Conservation (phyloP, 2,888 invertebrate genomes). For the Tipula lateralis region DNA sequence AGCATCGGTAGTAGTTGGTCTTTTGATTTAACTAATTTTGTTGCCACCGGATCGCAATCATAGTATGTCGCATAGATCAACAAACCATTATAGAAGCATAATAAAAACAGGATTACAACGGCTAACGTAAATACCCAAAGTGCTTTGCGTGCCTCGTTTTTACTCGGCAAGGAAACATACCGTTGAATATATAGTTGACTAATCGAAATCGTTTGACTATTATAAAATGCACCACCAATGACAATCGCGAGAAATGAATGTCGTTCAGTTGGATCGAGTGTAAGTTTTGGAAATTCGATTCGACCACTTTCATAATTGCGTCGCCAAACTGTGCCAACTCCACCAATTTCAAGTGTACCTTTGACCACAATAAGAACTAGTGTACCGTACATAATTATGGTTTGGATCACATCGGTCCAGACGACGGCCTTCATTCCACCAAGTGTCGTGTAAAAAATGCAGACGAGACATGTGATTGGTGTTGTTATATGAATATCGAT, state of each 20-base stretch:
- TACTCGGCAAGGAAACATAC: conserved; percentile 68
- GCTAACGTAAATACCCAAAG: conserved; percentile 63
- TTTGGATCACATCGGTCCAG: not conserved
- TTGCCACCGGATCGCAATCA: conserved; percentile 73
- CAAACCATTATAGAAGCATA: conserved; percentile 64
- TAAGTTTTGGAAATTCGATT: conserved; percentile 66
- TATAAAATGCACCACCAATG: conserved; percentile 41
- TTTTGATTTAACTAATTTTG: conserved; percentile 59
- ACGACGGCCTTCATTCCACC: conserved; percentile 14
- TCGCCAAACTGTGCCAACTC: not conserved
- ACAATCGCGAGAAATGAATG: conserved; percentile 72
- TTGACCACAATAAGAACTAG: conserved; percentile 68
- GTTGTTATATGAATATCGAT: conserved; percentile 70
- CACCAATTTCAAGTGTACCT: conserved; percentile 66
- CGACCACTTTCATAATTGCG: conserved; percentile 65
- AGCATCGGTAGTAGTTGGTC: conserved; percentile 56
- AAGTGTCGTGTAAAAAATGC: conserved; percentile 78
- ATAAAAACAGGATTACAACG: conserved; percentile 55
- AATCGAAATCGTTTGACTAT: conserved; percentile 67
- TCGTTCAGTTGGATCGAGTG: conserved; percentile 69
- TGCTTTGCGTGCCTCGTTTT: conserved; percentile 64
- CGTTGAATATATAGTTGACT: conserved; percentile 84
- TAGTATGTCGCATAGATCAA: conserved; percentile 69
- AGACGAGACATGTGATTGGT: conserved; percentile 68
- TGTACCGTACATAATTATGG: conserved; percentile 66